A percentile compares a stretch with the other conserved stretches of the same genome.
Evolutionary conservation across 2,888 invertebrate genomes (phyloP).

Genomic region (Scaptomyza polygonia): DNA sequence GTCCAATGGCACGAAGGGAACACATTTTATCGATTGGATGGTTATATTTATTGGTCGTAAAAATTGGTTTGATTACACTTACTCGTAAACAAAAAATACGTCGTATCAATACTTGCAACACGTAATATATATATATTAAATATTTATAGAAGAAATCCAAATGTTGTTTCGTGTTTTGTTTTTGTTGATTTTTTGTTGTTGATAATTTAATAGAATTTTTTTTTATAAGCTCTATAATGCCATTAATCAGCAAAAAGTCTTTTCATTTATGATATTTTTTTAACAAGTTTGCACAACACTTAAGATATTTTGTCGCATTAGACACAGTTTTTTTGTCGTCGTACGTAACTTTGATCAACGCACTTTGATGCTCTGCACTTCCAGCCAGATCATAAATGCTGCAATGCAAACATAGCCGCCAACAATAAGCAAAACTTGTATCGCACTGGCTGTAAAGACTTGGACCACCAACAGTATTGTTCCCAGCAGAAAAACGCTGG

Average conservation of each 20-base stretch:
- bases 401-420: slow-evolving; percentile 63
- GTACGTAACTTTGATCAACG: slow-evolving; percentile 51
- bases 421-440: slow-evolving; percentile 62
- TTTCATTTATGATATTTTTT: slow-evolving; percentile 37
- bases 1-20: slow-evolving; percentile 12
- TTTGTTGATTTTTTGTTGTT: slow-evolving; percentile 9
- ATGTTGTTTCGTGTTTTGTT: not conserved
- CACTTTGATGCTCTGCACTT: slow-evolving; percentile 76
- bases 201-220: slow-evolving; percentile 10
- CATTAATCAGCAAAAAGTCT: slow-evolving; percentile 32
- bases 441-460: slow-evolving; percentile 68
- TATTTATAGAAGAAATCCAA: slow-evolving; percentile 9
- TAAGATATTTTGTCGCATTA: slow-evolving; percentile 28
- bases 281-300: slow-evolving; percentile 60
- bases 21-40: slow-evolving; percentile 23
- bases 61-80: slow-evolving; percentile 50
- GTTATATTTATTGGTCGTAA: slow-evolving; percentile 51
- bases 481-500: slow-evolving; percentile 65
- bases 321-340: slow-evolving; percentile 33
- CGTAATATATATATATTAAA: not conserved
- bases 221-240: slow-evolving; percentile 32
- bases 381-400: slow-evolving; percentile 66
- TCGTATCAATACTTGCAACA: not conserved
- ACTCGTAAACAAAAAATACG: slow-evolving; percentile 13
- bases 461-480: slow-evolving; percentile 65